Conservation (phyloP, 2,888 invertebrate species). For the Frankliniella fusca region DNA sequence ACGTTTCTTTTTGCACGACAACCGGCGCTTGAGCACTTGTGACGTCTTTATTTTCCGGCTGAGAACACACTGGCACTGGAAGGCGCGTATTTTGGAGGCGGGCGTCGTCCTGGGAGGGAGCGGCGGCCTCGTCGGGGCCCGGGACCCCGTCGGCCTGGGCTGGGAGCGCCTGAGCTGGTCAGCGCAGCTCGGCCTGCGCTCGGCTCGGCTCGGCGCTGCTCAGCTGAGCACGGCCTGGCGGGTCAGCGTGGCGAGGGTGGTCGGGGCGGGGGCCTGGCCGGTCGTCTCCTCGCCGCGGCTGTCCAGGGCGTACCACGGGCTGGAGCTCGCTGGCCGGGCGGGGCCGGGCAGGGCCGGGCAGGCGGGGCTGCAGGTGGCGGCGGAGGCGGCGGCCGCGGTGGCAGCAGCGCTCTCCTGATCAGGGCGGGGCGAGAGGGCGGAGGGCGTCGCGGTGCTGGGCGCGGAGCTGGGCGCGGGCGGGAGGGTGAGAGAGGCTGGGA, state of each 20-base stretch:
- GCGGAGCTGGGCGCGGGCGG: conserved; percentile 28
- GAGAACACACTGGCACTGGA: conserved; percentile 4
- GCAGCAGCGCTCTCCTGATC: not conserved
- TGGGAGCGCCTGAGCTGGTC: not conserved
- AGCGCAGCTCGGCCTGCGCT: not conserved
- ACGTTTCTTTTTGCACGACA: conserved; percentile 26
- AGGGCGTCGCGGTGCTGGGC: not conserved
- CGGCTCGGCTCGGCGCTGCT: not conserved
- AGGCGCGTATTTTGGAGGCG: conserved; percentile 15
- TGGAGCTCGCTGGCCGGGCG: not conserved
- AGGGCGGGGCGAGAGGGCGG: not conserved
- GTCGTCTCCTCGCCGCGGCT: not conserved
- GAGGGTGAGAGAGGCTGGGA: conserved; percentile 24
- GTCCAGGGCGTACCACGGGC: not conserved
- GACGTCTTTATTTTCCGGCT: not conserved
- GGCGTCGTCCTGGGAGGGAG: not conserved
- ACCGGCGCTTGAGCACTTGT: conserved; percentile 12
- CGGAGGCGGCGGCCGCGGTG: not conserved
- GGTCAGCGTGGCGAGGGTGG: not conserved
- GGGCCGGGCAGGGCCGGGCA: not conserved
- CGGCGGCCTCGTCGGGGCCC: not conserved
- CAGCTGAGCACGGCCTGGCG: not conserved
- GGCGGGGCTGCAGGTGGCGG: not conserved
- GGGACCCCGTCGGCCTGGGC: not conserved
- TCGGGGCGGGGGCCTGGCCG: not conserved